phyloP scores from a whole-genome alignment of 2,797 vertebrate genomes.

The Periparus ater region DNA sequence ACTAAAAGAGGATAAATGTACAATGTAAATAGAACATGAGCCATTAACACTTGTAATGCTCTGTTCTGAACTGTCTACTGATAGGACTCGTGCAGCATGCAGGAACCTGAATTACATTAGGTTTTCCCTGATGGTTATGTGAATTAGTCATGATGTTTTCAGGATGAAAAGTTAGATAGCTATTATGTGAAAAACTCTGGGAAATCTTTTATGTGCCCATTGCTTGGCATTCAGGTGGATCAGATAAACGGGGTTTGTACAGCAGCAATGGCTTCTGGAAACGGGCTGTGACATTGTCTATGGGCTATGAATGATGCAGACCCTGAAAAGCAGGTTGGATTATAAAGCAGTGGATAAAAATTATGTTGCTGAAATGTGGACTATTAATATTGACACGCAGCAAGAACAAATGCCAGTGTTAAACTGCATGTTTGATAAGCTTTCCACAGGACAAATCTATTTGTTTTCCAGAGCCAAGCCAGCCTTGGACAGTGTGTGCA shows the following conservation, averaged over 20 bases:
- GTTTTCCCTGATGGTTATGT: slow-evolving; percentile 50
- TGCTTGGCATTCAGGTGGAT: slow-evolving; percentile 46
- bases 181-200: slow-evolving; percentile 42
- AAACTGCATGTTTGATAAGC: slow-evolving; percentile 33
- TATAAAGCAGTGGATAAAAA: slow-evolving; percentile 58
- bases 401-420: slow-evolving; percentile 40
- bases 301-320: not conserved
- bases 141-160: slow-evolving; percentile 66
- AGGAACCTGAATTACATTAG: slow-evolving; percentile 46
- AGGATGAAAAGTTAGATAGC: slow-evolving; percentile 37
- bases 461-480: slow-evolving; percentile 34
- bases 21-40: slow-evolving; percentile 50
- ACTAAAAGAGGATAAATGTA: slow-evolving; percentile 35
- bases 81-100: not conserved
- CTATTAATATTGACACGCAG: slow-evolving; percentile 48
- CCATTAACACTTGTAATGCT: slow-evolving; percentile 30
- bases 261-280: slow-evolving; percentile 34
- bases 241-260: not conserved
- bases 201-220: slow-evolving; percentile 13
- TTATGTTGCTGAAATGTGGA: slow-evolving; percentile 48
- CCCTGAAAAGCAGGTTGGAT: slow-evolving; percentile 27
- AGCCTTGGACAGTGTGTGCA: not conserved
- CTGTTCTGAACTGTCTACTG: slow-evolving; percentile 15
- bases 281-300: not conserved
- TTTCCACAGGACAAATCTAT: not conserved